Evolutionary conservation across 2,888 invertebrate species (phyloP).

Genomic region (Podotricha telesiphe): DNA sequence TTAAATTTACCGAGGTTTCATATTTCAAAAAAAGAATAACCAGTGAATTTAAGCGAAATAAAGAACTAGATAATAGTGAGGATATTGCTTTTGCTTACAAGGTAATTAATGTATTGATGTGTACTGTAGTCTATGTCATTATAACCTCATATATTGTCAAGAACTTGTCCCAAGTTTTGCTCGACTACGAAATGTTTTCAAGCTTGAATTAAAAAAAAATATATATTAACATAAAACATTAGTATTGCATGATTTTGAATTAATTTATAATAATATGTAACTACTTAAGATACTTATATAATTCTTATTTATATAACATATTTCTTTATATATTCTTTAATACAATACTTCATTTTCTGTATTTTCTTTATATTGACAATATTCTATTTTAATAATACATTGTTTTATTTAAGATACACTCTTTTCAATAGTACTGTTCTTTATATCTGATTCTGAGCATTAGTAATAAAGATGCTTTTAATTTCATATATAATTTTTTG

Average conservation of each 20-base stretch:
- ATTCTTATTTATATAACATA: background rate
- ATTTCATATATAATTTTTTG: constrained; percentile 11
- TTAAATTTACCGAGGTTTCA: constrained; percentile 90
- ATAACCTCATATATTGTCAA: background rate
- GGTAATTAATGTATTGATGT: constrained; percentile 51
- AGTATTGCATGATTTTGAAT: no score
- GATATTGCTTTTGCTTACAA: constrained; percentile 68
- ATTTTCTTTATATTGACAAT: no score
- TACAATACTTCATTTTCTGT: no score
- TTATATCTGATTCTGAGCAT: no score
- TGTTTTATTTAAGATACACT: no score
- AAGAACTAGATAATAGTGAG: constrained; percentile 67
- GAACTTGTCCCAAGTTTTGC: background rate
- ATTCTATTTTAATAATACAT: background rate
- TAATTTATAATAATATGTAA: no score
- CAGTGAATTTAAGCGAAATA: constrained; percentile 88
- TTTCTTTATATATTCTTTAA: no score
- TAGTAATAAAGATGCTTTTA: background rate
- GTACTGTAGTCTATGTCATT: background rate
- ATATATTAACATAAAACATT: no score
- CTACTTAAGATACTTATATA: no score
- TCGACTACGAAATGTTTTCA: background rate
- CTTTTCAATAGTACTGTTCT: no score
- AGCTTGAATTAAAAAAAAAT: no score
- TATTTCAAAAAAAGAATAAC: constrained; percentile 89